These are phyloP conservation scores for Chloroceryle inda DNA, from an alignment of 2,797 vertebrate genomes.

Conservation along the genomic window DNA sequence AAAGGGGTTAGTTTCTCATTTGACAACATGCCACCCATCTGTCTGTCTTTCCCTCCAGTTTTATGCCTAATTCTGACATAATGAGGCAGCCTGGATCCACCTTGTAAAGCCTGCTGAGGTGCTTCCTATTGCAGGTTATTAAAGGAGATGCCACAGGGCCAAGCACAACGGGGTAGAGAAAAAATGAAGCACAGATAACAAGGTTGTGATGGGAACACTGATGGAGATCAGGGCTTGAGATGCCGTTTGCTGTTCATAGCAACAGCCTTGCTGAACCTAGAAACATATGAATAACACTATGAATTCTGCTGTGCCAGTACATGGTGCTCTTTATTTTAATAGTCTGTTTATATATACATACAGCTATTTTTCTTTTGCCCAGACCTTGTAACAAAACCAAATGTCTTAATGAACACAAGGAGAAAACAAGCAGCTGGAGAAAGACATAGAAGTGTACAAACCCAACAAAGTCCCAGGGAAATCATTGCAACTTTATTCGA, in stretches of 20 bases:
- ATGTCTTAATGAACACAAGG: conserved; percentile 36
- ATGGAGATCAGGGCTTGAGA: not conserved
- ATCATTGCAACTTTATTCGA: not conserved
- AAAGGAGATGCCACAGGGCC: not conserved
- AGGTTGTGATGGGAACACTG: not conserved
- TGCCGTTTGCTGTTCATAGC: not conserved
- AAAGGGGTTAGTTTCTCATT: not conserved
- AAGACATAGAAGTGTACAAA: conserved; percentile 22
- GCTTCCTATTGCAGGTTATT: not conserved
- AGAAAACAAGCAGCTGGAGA: conserved; percentile 53
- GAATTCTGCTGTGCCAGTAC: conserved; percentile 36
- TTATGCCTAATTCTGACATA: not conserved
- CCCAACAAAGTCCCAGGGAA: not conserved
- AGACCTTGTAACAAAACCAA: conserved; percentile 52
- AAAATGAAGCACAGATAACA: not conserved
- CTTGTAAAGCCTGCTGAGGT: not conserved
- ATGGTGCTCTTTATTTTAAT: conserved; percentile 55
- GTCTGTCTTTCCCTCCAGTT: not conserved
- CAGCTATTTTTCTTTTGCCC: conserved; percentile 45
- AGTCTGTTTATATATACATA: conserved; percentile 60
- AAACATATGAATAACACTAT: conserved; percentile 1
- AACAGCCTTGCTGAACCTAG: not conserved
- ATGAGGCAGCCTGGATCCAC: not conserved
- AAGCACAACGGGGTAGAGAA: not conserved
- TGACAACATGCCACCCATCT: not conserved